These are phyloP conservation scores for Polymixis lichenea DNA, from an alignment of 2,888 invertebrate genomes.

Conservation along the genomic window DNA sequence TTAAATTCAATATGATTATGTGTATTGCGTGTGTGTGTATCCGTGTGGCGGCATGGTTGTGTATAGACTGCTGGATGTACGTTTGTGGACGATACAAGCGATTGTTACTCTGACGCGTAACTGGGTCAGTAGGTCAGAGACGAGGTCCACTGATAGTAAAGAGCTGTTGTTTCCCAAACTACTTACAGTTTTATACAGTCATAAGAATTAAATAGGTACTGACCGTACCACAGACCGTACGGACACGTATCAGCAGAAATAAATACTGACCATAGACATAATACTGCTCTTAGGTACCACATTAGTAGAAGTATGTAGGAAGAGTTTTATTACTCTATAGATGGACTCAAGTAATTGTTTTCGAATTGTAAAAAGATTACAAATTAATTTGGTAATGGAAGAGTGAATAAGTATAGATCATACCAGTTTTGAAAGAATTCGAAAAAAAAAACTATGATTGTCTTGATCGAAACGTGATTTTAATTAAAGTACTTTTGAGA, in stretches of 20 bases:
- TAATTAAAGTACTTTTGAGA: constrained; percentile 9
- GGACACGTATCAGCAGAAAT: constrained; percentile 51
- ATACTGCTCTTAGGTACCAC: background rate
- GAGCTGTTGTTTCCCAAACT: constrained; percentile 83
- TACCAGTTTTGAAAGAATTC: background rate
- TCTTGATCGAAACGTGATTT: constrained; percentile 12
- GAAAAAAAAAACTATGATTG: background rate
- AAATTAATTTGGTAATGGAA: background rate
- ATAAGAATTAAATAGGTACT: constrained; percentile 54
- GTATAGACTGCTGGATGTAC: constrained; percentile 61
- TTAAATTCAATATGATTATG: constrained; percentile 48
- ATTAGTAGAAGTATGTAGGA: background rate
- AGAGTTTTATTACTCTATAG: constrained; percentile 1
- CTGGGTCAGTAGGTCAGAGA: constrained; percentile 92
- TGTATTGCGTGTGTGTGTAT: constrained; percentile 47
- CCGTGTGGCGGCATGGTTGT: constrained; percentile 59
- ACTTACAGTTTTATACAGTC: constrained; percentile 71
- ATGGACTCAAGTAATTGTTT: background rate
- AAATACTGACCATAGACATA: constrained; percentile 34
- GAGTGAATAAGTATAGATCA: background rate
- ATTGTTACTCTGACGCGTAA: constrained; percentile 88
- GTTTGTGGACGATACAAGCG: constrained; percentile 79
- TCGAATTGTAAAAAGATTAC: background rate
- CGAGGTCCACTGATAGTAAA: constrained; percentile 87
- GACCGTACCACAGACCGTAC: constrained; percentile 24